Evolutionary conservation across 2,888 invertebrate genomes (phyloP).

Genomic region (Argyra leucocephala): DNA sequence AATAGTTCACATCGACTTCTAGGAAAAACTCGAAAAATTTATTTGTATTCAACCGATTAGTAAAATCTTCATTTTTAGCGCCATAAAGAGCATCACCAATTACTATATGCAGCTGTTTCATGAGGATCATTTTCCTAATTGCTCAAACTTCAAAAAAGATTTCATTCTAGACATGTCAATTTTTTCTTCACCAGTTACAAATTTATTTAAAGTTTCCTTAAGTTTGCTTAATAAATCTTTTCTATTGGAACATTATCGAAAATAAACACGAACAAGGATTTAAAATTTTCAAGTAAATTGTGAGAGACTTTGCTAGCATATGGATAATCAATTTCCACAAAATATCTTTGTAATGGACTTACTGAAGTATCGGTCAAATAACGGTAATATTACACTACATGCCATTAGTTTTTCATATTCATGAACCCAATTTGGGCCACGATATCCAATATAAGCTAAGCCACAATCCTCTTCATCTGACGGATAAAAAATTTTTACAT

Average conservation of each 20-base stretch:
- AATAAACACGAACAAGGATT: slow-evolving; percentile 57
- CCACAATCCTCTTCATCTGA: slow-evolving; percentile 79
- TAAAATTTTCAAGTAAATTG: slow-evolving; percentile 60
- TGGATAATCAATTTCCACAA: slow-evolving; percentile 74
- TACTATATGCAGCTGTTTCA: slow-evolving; percentile 63
- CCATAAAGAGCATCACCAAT: slow-evolving; percentile 81
- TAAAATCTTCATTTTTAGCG: slow-evolving; percentile 56
- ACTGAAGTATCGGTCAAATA: slow-evolving; percentile 82
- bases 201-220: slow-evolving; percentile 43
- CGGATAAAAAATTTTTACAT: slow-evolving; percentile 47
- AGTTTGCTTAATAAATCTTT: slow-evolving; percentile 56
- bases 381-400: slow-evolving; percentile 59
- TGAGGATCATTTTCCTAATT: slow-evolving; percentile 69
- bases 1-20: slow-evolving; percentile 55
- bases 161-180: slow-evolving; percentile 69
- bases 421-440: slow-evolving; percentile 56
- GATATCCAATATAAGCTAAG: slow-evolving; percentile 66
- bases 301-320: slow-evolving; percentile 57
- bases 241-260: slow-evolving; percentile 66
- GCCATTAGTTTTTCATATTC: slow-evolving; percentile 54
- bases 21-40: slow-evolving; percentile 52
- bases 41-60: slow-evolving; percentile 60
- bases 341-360: slow-evolving; percentile 70
- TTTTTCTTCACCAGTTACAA: slow-evolving; percentile 44
- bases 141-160: slow-evolving; percentile 58